Evolutionary conservation across 2,797 vertebrate genomes (phyloP).

Genomic region (Ataeniobius toweri): DNA sequence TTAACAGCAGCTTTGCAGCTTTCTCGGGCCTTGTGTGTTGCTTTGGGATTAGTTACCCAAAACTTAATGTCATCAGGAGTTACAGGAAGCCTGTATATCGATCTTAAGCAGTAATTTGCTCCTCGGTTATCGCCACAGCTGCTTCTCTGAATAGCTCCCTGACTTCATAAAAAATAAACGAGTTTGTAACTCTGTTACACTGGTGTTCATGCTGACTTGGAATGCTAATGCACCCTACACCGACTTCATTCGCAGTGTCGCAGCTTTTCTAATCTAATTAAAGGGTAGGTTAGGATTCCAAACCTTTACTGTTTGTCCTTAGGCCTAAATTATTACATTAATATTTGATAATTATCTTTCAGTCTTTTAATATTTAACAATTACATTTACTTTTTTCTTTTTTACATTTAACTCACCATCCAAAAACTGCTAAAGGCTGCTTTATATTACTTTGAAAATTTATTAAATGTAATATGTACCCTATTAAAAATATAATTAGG

Average conservation of each 20-base stretch:
- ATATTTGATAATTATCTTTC: too few species aligned
- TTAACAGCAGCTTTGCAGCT: not conserved
- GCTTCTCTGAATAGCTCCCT: not conserved
- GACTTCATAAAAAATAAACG: conserved; percentile 1
- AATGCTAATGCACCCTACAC: not conserved
- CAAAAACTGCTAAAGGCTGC: too few species aligned
- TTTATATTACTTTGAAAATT: too few species aligned
- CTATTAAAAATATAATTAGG: too few species aligned
- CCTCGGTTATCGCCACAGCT: not conserved
- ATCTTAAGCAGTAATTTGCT: not conserved
- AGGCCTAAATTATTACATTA: too few species aligned
- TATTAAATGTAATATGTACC: too few species aligned
- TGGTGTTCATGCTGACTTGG: not conserved
- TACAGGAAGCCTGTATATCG: not conserved
- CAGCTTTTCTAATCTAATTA: not conserved
- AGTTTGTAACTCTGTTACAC: conserved; percentile 1
- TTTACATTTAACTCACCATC: too few species aligned
- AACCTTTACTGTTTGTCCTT: not conserved
- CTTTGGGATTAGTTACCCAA: not conserved
- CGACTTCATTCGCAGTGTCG: not conserved
- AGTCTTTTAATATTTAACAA: too few species aligned
- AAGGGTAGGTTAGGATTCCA: not conserved
- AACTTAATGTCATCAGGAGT: not conserved
- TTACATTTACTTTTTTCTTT: too few species aligned
- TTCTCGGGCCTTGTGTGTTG: not conserved